A percentile compares a stretch with the other conserved stretches of the same genome.
These are phyloP conservation scores for Eupithecia abbreviata DNA, from an alignment of 2,888 invertebrate species.

Conservation along the genomic window DNA sequence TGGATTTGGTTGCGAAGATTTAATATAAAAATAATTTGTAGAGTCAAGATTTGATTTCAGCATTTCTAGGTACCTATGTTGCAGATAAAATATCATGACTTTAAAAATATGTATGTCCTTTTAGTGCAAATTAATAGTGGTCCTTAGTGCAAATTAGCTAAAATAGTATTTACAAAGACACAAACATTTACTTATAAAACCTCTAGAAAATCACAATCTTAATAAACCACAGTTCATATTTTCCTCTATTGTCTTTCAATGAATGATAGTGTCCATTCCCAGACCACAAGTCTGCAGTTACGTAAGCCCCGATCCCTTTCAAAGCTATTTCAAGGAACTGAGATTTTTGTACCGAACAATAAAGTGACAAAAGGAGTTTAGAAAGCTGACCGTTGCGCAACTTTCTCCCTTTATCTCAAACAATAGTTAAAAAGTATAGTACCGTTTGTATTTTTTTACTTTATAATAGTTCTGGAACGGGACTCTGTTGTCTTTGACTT, in stretches of 20 bases:
- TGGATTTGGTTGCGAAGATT: not conserved
- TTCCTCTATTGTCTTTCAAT: constrained; percentile 36
- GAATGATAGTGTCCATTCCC: constrained; percentile 35
- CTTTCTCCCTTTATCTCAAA: constrained; percentile 80
- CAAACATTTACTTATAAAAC: not conserved
- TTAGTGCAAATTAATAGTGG: no score
- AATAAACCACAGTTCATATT: constrained; percentile 17
- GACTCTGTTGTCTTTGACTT: constrained; percentile 48
- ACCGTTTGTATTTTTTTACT: constrained; percentile 61
- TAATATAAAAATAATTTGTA: not conserved
- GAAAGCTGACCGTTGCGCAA: constrained; percentile 80
- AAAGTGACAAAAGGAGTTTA: constrained; percentile 65
- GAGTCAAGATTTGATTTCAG: not conserved
- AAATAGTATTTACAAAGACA: not conserved
- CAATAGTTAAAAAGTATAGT: constrained; percentile 70
- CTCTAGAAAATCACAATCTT: not conserved
- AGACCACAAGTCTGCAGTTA: constrained; percentile 38
- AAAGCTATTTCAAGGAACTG: constrained; percentile 49
- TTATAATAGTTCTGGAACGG: constrained; percentile 27
- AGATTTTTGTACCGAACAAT: constrained; percentile 65
- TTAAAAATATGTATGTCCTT: not conserved
- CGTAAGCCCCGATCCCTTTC: constrained; percentile 30
- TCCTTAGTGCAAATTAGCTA: not conserved
- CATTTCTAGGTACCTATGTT: not conserved
- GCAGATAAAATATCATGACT: not conserved